Conservation (phyloP, 2,888 invertebrate genomes). For the Chironomus tentans region DNA sequence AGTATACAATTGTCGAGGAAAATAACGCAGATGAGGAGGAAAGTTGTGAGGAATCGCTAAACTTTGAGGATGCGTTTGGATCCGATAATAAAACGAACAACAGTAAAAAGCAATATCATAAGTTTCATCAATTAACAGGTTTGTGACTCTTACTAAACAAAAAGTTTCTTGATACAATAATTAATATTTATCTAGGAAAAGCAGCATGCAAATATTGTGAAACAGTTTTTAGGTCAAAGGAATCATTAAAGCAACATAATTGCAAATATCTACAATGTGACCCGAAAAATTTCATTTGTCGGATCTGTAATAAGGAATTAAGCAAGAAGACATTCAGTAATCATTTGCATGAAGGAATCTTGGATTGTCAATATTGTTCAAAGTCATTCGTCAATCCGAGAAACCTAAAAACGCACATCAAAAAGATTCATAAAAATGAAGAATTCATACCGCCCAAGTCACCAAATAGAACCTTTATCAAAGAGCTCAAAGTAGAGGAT, state of each 20-base stretch:
- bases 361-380: conserved; percentile 10
- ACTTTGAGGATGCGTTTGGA: not conserved
- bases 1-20: not conserved
- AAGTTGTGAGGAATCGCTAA: not conserved
- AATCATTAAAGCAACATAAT: not conserved
- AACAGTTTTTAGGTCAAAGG: conserved; percentile 14
- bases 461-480: not conserved
- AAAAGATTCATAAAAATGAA: not conserved
- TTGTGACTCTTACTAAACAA: too few relatives aligned
- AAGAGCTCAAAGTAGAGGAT: not conserved
- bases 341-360: conserved; percentile 9
- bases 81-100: not conserved
- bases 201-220: conserved; percentile 22
- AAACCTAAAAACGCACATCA: conserved; percentile 11
- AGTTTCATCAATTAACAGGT: conserved; percentile 13
- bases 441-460: not conserved
- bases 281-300: conserved; percentile 21
- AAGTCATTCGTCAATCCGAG: conserved; percentile 8
- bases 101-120: conserved; percentile 5
- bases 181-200: not conserved
- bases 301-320: conserved; percentile 17
- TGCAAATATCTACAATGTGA: conserved; percentile 12
- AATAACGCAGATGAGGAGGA: not conserved
- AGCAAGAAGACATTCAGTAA: conserved; percentile 19
- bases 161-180: too few relatives aligned